Percentiles rank a stretch among this genome's conserved stretches.
Conservation (phyloP, 2,888 invertebrate species). For the Lepidocyrtinus sp. region DNA sequence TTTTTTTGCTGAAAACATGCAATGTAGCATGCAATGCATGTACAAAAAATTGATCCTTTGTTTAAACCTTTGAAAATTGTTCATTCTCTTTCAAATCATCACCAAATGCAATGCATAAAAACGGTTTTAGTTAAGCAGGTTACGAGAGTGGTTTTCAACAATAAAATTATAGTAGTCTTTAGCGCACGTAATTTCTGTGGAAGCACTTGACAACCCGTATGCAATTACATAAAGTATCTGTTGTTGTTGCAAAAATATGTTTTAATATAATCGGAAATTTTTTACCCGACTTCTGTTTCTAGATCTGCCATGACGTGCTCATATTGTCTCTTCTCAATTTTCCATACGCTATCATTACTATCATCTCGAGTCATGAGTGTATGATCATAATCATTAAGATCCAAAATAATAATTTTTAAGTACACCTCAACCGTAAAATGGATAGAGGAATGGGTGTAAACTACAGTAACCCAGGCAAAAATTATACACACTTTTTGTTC, state of each 20-base stretch:
- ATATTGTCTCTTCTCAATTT: no score
- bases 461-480: neutral
- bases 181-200: no score
- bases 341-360: neutral
- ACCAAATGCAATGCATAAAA: neutral
- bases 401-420: neutral
- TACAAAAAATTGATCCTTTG: no score
- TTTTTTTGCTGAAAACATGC: constrained; percentile 48
- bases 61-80: no score
- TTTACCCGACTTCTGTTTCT: no score
- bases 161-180: no score
- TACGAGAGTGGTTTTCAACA: no score
- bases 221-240: no score
- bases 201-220: no score
- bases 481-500: neutral
- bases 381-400: neutral
- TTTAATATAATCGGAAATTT: neutral
- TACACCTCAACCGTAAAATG: neutral
- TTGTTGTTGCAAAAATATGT: constrained; percentile 1
- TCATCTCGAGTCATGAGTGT: constrained; percentile 1
- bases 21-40: constrained; percentile 52
- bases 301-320: no score
- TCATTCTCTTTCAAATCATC: constrained; percentile 33
- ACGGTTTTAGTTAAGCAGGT: no score
- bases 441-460: constrained; percentile 1